Percentiles rank a stretch among this genome's conserved stretches.
Evolutionary conservation across 2,797 vertebrate genomes (phyloP).

Genomic region (Myotis daubentonii): DNA sequence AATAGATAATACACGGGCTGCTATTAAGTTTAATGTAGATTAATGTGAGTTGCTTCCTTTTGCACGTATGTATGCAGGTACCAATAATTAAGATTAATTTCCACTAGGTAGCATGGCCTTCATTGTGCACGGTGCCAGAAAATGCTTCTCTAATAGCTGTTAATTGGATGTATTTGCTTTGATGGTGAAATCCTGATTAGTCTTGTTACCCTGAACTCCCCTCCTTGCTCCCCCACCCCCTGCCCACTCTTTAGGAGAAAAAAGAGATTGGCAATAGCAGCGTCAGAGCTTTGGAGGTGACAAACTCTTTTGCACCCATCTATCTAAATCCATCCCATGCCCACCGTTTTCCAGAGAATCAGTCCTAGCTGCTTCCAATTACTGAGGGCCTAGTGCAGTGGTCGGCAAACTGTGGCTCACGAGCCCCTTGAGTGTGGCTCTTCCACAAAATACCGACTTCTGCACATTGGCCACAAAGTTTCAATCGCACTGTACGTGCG

Average conservation of each 20-base stretch:
- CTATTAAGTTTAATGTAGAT: slow-evolving; percentile 93
- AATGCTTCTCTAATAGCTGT: slow-evolving; percentile 86
- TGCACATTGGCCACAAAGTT: too few relatives aligned
- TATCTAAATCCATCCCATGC: background rate
- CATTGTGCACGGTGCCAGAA: slow-evolving; percentile 89
- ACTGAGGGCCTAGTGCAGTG: background rate
- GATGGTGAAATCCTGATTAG: slow-evolving; percentile 89
- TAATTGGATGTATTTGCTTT: slow-evolving; percentile 89
- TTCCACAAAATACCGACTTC: too few relatives aligned
- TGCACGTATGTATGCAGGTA: slow-evolving; percentile 89
- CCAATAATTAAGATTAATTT: slow-evolving; percentile 95
- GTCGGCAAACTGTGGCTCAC: too few relatives aligned
- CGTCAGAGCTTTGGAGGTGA: slow-evolving; percentile 69
- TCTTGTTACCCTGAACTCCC: slow-evolving; percentile 82
- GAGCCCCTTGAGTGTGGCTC: too few relatives aligned
- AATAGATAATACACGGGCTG: slow-evolving; percentile 85
- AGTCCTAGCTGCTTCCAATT: background rate
- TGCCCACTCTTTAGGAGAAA: slow-evolving; percentile 73
- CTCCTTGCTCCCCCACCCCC: slow-evolving; percentile 56
- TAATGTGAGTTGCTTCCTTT: slow-evolving; percentile 92
- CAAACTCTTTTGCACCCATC: background rate
- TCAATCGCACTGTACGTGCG: too few relatives aligned
- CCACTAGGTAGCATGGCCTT: slow-evolving; percentile 87
- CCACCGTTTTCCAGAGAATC: background rate
- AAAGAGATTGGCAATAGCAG: slow-evolving; percentile 79